Conservation (phyloP, 2,113 vertebrate species). For the Mandrillus leucophaeus region DNA sequence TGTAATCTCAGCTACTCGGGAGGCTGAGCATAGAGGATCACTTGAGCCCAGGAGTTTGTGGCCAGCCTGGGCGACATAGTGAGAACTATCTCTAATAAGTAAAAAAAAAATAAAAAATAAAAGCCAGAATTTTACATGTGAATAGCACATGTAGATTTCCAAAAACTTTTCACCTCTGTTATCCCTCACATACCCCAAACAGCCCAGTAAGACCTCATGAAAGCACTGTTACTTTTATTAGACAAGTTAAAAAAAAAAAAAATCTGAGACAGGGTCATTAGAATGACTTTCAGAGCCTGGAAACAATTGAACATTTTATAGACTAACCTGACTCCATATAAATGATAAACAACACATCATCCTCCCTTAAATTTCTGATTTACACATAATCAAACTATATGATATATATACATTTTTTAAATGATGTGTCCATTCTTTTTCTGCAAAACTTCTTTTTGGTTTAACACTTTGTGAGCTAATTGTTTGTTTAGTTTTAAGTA, state of each 20-base stretch:
- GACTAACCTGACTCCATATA: neutral
- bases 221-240: slow-evolving; percentile 25
- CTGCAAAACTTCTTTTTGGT: neutral
- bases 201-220: neutral
- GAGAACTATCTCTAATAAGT: neutral
- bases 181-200: neutral
- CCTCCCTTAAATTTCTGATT: neutral
- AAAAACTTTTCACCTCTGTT: neutral
- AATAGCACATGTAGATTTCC: neutral
- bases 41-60: neutral
- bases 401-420: neutral
- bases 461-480: neutral
- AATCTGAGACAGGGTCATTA: neutral
- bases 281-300: slow-evolving; percentile 28
- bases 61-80: neutral
- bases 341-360: neutral
- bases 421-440: neutral
- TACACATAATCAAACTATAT: neutral
- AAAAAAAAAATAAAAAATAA: neutral
- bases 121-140: neutral
- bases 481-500: neutral
- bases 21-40: neutral
- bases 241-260: neutral
- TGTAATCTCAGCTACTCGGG: neutral
- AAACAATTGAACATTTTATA: neutral